Base-by-base conservation (phyloP, 2,113 vertebrate species). In the Pangasianodon gigas region DNA sequence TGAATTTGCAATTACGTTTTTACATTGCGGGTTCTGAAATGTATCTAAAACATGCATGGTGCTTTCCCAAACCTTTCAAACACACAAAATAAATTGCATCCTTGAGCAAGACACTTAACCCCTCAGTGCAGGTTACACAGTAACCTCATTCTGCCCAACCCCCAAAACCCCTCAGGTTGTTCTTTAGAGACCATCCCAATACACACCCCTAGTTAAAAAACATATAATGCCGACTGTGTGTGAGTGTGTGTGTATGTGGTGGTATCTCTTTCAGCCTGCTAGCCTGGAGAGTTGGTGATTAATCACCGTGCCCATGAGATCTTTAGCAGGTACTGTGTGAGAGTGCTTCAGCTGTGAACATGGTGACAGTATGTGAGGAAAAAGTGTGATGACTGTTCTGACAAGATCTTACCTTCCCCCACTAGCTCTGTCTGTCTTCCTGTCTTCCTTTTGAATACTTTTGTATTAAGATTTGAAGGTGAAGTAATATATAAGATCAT, bases 271-370 rank as follows among this genome's bases (percentile, higher is more conserved):
- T 80, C 79, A 54, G 85, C 48, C 41, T 87, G 79, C 32, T 81
- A 41, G 84, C 87, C 87, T 71, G 85, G 88, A 80, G 84, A 74
- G 48, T 26, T 86, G 74, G 82, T 91, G 92, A 89, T 90, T 80
- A 87, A 92, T 87, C 19, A 46, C 77, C 26, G 80, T 84, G 81
- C 60, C 75, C 48, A 77, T 81, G 80, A 24, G 82, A 77, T 91
- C 81, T 88, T 90, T 90, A 71, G 65, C 90, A 90, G 87, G 90
- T 91, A 87, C 89, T 87, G 89, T 86, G 85, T 52, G 84, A 88
- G 46, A 79, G 90, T 75, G 89, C 88, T 46, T 75, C 74, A 56
- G 88, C 87, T 80, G 84, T 82, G 89, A 90, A 82, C 80, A 77
- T 69, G 79, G 83, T 81, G 69, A 88, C 85, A 56, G 24, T 32